A percentile compares a stretch with the other conserved stretches of the same genome.
phyloP scores from a whole-genome alignment of 2,797 vertebrate species.

The Cossypha niveicapilla region DNA sequence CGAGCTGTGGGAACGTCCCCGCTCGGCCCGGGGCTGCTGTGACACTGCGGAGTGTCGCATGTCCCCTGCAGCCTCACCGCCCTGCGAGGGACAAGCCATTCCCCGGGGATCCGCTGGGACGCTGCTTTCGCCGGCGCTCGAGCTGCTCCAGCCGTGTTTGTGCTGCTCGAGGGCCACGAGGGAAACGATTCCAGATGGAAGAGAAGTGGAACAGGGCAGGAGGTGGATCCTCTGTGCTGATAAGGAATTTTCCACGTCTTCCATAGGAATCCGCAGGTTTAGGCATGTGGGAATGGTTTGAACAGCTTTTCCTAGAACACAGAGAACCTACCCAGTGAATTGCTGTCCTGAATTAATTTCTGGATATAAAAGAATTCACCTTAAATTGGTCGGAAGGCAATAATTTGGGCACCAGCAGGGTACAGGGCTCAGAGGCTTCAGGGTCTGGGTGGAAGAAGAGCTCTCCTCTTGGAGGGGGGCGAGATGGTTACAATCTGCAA shows the following conservation, averaged over 20 bases:
- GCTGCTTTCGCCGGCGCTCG: fast-evolving
- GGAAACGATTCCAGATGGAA: background rate
- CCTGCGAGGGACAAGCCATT: no score
- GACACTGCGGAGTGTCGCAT: background rate
- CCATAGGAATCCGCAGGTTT: background rate
- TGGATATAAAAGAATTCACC: background rate
- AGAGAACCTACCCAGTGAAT: background rate
- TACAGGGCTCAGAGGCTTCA: background rate
- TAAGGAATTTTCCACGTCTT: background rate
- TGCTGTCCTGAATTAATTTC: background rate
- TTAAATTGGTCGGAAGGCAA: background rate
- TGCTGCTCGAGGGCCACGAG: background rate
- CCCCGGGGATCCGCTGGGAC: background rate
- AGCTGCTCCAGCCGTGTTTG: background rate
- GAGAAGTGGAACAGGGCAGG: background rate
- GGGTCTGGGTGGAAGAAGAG: background rate
- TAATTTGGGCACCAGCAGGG: background rate
- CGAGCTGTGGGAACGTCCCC: background rate
- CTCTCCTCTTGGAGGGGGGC: background rate
- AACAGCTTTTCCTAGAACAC: background rate
- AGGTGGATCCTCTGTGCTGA: background rate
- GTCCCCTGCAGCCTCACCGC: background rate
- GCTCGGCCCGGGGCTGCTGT: background rate
- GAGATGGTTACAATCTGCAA: background rate
- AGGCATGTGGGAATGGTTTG: background rate